Conservation (phyloP, 2,888 invertebrate species). For the Ectemnius lituratus region DNA sequence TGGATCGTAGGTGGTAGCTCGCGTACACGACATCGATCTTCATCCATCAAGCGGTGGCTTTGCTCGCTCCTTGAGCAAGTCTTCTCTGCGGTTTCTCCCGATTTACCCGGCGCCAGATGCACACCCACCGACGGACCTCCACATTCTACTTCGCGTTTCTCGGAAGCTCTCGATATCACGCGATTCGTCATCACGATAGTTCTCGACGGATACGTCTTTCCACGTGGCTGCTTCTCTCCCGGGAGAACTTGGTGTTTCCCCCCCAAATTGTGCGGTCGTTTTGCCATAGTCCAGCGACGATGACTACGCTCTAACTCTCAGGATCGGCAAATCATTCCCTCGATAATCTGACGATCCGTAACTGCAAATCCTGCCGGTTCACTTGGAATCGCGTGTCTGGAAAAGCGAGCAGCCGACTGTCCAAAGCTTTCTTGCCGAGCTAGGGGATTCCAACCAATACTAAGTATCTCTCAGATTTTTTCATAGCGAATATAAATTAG, state of each 20-base stretch:
- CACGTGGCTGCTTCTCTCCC: constrained; percentile 32
- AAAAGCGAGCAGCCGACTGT: too few relatives aligned
- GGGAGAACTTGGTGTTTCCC: not conserved
- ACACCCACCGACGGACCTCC: not conserved
- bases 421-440: too few relatives aligned
- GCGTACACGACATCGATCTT: constrained; percentile 71
- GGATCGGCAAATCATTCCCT: constrained; percentile 46
- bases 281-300: constrained; percentile 4
- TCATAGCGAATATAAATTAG: not conserved
- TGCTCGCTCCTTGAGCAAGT: constrained; percentile 38
- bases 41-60: constrained; percentile 70
- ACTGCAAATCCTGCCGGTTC: constrained; percentile 32
- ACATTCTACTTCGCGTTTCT: not conserved
- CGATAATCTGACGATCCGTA: constrained; percentile 40
- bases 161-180: constrained; percentile 9
- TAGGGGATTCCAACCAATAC: not conserved
- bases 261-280: not conserved
- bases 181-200: constrained; percentile 43
- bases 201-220: constrained; percentile 28
- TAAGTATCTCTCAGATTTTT: not conserved
- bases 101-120: constrained; percentile 52
- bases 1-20: constrained; percentile 9
- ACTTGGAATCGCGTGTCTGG: constrained; percentile 13
- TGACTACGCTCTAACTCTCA: constrained; percentile 12
- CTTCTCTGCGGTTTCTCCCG: constrained; percentile 51